Base-by-base conservation (phyloP, 2,113 vertebrate genomes). In the Mus pahari region DNA sequence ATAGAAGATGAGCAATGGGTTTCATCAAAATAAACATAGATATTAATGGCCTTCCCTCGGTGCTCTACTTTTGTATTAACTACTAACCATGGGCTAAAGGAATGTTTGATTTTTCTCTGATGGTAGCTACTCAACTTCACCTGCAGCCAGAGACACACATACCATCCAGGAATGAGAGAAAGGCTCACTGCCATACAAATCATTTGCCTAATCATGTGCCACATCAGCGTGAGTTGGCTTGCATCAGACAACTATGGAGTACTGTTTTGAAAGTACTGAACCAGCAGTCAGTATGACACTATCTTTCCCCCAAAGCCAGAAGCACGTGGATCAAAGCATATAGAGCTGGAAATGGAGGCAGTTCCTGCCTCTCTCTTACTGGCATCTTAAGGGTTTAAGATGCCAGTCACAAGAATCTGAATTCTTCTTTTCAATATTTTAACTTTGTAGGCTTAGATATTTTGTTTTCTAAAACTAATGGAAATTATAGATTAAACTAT, bases 11-110 rank as follows among this genome's bases (percentile, higher is more conserved):
- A 94, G 26, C 62, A 91, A 86, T 24, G 42, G 50, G 22, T 86
- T 82, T 90, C 73, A 91, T 42, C 78, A 66, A 31, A 93, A 96
- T 31, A 97, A 91, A 91, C 60, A 81, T 24, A 71, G 16, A 31
- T 50, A 82, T 31, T 31, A n/a, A 86, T 7, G 7, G 24, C 19
- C 24, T 86, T 94, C 11, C 31, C 58, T 88, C 50, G 66, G 14
- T 60, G 28, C 26, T 33, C 42, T 55, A 31, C 66, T 71, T 94
- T 58, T 91, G 13, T 75, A 84, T 90, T 70, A n/a, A 45, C 39
- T 55, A 79, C 42, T 66, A 90, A 36, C 16, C 24, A 55, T 22
- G 70, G 10, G 8, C 45, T 84, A 81, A 92, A 79, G 22, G 60
- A 86, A 82, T 77, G 58, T 28, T 50, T 58, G 55, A 78, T 70